Conservation (phyloP, 1,140 invertebrate species). For the Lanistes nyassanus region DNA sequence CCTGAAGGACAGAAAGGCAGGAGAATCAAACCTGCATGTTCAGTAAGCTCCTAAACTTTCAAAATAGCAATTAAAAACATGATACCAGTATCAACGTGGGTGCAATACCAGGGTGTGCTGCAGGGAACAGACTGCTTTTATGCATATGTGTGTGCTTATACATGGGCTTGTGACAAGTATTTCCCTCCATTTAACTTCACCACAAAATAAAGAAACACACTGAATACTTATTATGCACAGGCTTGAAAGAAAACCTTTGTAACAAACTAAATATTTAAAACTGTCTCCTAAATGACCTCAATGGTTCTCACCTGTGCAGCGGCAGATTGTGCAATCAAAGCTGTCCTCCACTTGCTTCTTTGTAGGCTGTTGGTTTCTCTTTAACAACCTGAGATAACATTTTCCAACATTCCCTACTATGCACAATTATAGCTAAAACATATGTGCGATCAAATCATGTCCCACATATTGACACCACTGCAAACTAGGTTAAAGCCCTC, state of each 20-base stretch:
- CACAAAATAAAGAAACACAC: too few species aligned
- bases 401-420: neutral
- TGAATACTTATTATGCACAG: too few species aligned
- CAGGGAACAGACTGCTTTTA: neutral
- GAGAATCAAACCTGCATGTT: neutral
- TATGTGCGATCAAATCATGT: too few species aligned
- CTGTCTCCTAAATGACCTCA: too few species aligned
- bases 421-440: neutral
- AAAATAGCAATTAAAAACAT: neutral
- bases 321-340: slow-evolving; percentile 59
- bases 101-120: neutral
- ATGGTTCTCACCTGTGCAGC: slow-evolving; percentile 58
- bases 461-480: too few species aligned
- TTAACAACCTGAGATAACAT: slow-evolving; percentile 46
- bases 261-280: too few species aligned
- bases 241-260: too few species aligned
- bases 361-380: slow-evolving; percentile 44
- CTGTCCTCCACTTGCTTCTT: slow-evolving; percentile 56
- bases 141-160: neutral
- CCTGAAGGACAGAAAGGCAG: neutral
- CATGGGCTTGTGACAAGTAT: too few species aligned
- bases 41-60: neutral
- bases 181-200: too few species aligned
- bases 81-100: neutral
- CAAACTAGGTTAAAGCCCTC: too few species aligned